Percentiles rank a stretch among this genome's conserved stretches.
Conservation (phyloP, 2,113 vertebrate genomes). For the Anhinga anhinga region DNA sequence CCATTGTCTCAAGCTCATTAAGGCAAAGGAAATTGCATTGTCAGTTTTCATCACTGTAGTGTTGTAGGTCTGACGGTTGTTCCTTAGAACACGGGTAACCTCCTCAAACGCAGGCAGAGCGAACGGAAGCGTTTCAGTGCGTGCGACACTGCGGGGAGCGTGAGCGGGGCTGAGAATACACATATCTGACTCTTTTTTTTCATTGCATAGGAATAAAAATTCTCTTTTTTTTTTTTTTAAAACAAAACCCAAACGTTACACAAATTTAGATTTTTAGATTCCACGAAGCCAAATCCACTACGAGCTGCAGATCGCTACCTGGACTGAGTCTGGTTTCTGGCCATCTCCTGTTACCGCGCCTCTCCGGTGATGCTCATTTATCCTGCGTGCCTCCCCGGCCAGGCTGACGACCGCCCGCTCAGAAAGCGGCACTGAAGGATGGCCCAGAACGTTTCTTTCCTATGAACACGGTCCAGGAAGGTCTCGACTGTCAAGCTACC, state of each 20-base stretch:
- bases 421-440: not conserved
- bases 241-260: not conserved
- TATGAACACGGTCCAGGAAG: not conserved
- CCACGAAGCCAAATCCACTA: not conserved
- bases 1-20: slow-evolving; percentile 72
- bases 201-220: slow-evolving; percentile 74
- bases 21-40: slow-evolving; percentile 76
- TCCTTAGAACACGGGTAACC: not conserved
- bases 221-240: not conserved
- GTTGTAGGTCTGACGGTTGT: slow-evolving; percentile 12
- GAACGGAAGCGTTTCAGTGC: not conserved
- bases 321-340: not conserved
- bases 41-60: slow-evolving; percentile 60
- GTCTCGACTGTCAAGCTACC: not conserved
- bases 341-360: not conserved
- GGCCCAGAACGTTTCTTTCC: not conserved
- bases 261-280: slow-evolving; percentile 3
- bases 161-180: not conserved
- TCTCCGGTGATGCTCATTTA: not conserved
- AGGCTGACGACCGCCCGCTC: not conserved
- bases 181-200: not conserved
- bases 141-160: not conserved
- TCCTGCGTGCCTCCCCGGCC: not conserved
- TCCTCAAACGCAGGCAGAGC: not conserved
- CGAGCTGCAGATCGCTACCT: not conserved